Evolutionary conservation across 2,888 invertebrate species (phyloP).

Genomic region (Erebia aethiops): DNA sequence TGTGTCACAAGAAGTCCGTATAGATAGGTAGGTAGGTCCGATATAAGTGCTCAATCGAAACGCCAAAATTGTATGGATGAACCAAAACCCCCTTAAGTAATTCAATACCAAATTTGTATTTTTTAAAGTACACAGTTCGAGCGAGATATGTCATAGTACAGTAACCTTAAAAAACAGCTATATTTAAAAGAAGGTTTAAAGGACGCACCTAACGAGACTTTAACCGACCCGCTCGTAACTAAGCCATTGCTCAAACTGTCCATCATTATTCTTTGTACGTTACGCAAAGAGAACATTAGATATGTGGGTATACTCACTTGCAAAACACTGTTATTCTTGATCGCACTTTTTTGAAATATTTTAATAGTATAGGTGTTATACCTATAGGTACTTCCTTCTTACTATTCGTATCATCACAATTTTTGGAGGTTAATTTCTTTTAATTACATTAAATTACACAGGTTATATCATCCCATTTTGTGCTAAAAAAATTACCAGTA

Average conservation of each 20-base stretch:
- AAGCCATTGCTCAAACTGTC: constrained; percentile 34
- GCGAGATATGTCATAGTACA: constrained; percentile 20
- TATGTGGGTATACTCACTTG: constrained; percentile 8
- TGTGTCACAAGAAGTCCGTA: background rate
- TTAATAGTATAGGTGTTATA: background rate
- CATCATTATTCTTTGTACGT: constrained; percentile 34
- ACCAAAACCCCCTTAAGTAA: too few species aligned
- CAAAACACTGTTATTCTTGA: constrained; percentile 24
- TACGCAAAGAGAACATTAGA: constrained; percentile 34
- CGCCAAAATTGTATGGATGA: too few species aligned
- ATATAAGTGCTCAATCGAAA: too few species aligned
- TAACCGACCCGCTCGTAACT: constrained; percentile 31
- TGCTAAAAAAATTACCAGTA: too few species aligned
- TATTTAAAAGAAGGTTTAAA: constrained; percentile 30
- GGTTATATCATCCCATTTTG: too few species aligned
- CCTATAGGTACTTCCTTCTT: too few species aligned
- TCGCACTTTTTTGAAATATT: background rate
- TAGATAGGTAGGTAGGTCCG: too few species aligned
- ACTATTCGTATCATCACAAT: too few species aligned
- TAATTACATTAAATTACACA: too few species aligned
- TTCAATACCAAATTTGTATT: too few species aligned
- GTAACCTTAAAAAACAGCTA: constrained; percentile 16
- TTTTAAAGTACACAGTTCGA: background rate
- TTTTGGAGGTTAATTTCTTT: too few species aligned
- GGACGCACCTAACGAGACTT: constrained; percentile 26